phyloP scores from a whole-genome alignment of 2,888 invertebrate genomes.

The Leucozona laternaria region DNA sequence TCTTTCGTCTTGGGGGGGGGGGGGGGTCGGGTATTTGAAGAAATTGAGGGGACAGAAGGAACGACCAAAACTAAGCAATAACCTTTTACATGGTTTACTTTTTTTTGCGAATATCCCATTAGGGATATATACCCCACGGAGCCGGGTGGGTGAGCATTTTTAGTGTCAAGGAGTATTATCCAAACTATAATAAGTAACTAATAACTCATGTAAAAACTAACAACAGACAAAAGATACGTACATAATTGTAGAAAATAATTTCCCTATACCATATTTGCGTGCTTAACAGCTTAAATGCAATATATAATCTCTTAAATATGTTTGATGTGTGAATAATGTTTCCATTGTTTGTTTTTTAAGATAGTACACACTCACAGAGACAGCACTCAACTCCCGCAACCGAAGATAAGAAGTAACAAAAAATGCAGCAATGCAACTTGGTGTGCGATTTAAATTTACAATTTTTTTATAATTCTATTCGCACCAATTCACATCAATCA shows the following conservation, averaged over 20 bases:
- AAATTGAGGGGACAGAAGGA: no score
- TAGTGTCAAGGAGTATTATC: no score
- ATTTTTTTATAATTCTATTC: background rate
- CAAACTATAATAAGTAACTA: no score
- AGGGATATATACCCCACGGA: no score
- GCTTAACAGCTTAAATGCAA: background rate
- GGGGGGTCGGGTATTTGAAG: no score
- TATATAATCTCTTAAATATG: background rate
- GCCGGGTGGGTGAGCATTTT: no score
- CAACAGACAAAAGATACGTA: background rate
- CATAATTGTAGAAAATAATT: background rate
- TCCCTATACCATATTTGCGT: background rate
- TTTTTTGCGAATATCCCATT: no score
- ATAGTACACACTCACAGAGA: background rate
- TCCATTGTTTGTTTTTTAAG: background rate
- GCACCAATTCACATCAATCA: conserved; percentile 2
- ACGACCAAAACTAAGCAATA: no score
- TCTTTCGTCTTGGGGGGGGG: no score
- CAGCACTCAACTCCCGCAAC: background rate
- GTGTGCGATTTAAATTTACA: background rate
- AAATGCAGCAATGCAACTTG: background rate
- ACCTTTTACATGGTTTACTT: no score
- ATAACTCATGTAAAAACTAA: no score
- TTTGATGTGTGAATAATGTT: background rate
- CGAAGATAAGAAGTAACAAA: background rate